Conservation (phyloP, 1,140 invertebrate species). For the Lordiphosa stackelbergi region DNA sequence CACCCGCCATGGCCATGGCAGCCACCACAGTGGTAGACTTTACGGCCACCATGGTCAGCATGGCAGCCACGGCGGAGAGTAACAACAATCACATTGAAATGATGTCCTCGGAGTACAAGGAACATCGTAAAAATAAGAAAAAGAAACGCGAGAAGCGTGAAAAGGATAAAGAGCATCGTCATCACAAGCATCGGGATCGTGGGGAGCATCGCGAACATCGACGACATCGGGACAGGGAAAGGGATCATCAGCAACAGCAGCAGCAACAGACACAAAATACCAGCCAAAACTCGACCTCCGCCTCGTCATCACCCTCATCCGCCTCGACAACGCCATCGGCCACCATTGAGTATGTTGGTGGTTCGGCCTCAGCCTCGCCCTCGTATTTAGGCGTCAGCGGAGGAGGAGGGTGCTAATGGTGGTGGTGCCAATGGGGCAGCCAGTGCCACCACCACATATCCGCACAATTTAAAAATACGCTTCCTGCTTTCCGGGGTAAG, state of each 20-base stretch:
- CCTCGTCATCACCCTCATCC: slow-evolving; percentile 71
- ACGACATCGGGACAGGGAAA: slow-evolving; percentile 50
- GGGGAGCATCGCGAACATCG: slow-evolving; percentile 58
- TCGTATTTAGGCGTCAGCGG: slow-evolving; percentile 51
- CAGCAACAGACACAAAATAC: slow-evolving; percentile 44
- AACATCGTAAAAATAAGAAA: slow-evolving; percentile 74
- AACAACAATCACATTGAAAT: slow-evolving; percentile 73
- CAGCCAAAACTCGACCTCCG: slow-evolving; percentile 68
- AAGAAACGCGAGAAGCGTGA: slow-evolving; percentile 75
- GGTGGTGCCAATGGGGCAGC: slow-evolving; percentile 20
- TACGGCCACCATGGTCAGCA: slow-evolving; percentile 61
- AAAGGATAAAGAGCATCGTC: slow-evolving; percentile 70
- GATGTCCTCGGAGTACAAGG: slow-evolving; percentile 61
- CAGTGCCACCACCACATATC: slow-evolving; percentile 66
- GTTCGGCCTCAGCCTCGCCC: slow-evolving; percentile 67
- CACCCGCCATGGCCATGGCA: slow-evolving; percentile 58
- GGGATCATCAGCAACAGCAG: slow-evolving; percentile 36
- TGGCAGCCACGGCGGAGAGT: slow-evolving; percentile 62
- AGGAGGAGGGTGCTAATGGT: slow-evolving; percentile 20
- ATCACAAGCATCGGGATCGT: slow-evolving; percentile 50
- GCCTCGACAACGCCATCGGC: slow-evolving; percentile 70
- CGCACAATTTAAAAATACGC: slow-evolving; percentile 77
- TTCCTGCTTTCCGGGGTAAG: slow-evolving; percentile 77
- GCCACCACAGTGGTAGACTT: slow-evolving; percentile 60
- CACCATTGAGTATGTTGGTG: slow-evolving; percentile 66